phyloP scores from a whole-genome alignment of 2,797 vertebrate species.

The Coregonus ussuriensis region DNA sequence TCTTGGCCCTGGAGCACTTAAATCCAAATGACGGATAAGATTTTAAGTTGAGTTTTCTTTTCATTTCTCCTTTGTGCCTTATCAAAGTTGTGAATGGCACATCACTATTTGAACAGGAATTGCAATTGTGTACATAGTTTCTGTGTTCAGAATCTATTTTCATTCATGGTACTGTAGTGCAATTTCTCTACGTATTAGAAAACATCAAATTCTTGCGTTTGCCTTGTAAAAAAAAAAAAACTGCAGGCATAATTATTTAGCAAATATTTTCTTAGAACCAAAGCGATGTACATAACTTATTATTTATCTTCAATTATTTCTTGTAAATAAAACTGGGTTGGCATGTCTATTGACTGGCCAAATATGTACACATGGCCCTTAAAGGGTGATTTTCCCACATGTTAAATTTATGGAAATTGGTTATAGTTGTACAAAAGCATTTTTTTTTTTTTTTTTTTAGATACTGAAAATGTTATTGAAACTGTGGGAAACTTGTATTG shows the following conservation, averaged over 20 bases:
- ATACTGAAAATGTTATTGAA: conserved; percentile 12
- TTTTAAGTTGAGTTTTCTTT: not conserved
- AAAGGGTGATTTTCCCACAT: conserved; percentile 13
- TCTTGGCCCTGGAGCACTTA: not conserved
- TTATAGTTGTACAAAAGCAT: not conserved
- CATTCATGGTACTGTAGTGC: not conserved
- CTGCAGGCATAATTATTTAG: not conserved
- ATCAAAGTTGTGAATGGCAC: not conserved
- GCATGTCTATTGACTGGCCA: conserved; percentile 28
- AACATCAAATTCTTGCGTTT: not conserved
- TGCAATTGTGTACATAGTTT: not conserved
- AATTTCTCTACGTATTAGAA: not conserved
- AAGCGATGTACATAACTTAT: conserved; percentile 13
- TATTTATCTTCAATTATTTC: conserved; percentile 13
- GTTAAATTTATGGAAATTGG: not conserved
- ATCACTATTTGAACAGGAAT: not conserved
- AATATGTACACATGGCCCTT: conserved; percentile 27
- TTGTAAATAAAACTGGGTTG: conserved; percentile 37
- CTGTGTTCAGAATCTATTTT: not conserved
- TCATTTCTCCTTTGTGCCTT: not conserved
- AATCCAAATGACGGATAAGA: not conserved
- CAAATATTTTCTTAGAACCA: not conserved
- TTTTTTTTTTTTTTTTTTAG: conserved; percentile 7
- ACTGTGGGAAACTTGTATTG: conserved; percentile 39
- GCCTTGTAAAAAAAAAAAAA: not conserved